Conservation (phyloP, 1,140 invertebrate species). For the Hermatobates lingyangjiaoensis region DNA sequence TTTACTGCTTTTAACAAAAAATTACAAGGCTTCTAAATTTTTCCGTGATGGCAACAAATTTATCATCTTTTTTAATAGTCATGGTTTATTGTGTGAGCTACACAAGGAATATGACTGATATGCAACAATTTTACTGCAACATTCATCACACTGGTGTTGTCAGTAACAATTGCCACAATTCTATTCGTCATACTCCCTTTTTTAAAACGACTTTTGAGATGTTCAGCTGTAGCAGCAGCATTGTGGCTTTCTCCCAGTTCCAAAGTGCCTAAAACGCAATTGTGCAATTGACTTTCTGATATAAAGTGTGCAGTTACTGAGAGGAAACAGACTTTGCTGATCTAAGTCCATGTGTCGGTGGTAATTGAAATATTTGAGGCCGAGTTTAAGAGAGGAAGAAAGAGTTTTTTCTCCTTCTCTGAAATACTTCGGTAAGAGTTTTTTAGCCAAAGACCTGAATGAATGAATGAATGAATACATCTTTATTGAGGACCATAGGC, state of each 20-base stretch:
- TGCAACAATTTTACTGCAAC: background rate
- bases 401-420: background rate
- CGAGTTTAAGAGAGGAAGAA: background rate
- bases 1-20: slow-evolving; percentile 4
- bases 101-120: slow-evolving; percentile 1
- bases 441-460: background rate
- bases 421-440: background rate
- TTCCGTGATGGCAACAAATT: background rate
- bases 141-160: slow-evolving; percentile 4
- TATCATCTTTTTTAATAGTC: background rate
- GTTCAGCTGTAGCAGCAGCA: background rate
- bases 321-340: background rate
- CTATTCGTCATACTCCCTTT: background rate
- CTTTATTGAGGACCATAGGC: too few species aligned
- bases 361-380: background rate
- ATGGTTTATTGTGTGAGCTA: slow-evolving; percentile 2
- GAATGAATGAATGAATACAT: too few species aligned
- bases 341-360: background rate
- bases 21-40: slow-evolving; percentile 4
- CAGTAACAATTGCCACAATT: slow-evolving; percentile 1
- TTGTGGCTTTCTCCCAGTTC: slow-evolving; percentile 1
- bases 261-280: too few species aligned
- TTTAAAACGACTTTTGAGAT: background rate
- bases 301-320: background rate
- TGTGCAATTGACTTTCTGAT: background rate